A percentile compares a stretch with the other conserved stretches of the same genome.
Evolutionary conservation across 2,113 vertebrate genomes (phyloP).

Genomic region (Alces alces): DNA sequence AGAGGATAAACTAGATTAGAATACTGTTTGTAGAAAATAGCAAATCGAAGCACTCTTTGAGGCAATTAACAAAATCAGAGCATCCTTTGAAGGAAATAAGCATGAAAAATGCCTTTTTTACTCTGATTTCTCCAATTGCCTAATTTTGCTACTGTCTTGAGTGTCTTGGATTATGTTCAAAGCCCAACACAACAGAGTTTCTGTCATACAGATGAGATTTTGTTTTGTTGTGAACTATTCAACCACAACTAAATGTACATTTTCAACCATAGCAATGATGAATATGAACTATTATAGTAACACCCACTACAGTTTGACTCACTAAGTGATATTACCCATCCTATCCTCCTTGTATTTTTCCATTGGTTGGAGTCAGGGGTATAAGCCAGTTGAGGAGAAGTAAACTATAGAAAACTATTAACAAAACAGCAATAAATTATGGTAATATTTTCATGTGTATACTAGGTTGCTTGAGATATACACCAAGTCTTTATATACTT

Average conservation of each 20-base stretch:
- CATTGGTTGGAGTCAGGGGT: fast-evolving
- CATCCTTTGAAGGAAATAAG: slow-evolving; percentile 72
- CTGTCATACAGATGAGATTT: slow-evolving; percentile 34
- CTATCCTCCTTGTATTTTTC: background rate
- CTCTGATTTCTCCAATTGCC: slow-evolving; percentile 59
- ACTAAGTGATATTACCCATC: background rate
- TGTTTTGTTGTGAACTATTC: slow-evolving; percentile 54
- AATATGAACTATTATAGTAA: background rate
- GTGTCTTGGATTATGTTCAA: slow-evolving; percentile 32
- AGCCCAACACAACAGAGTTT: slow-evolving; percentile 29
- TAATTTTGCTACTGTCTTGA: slow-evolving; percentile 33
- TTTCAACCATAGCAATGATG: background rate
- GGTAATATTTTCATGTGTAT: background rate
- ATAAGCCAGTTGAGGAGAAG: background rate
- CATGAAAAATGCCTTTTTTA: slow-evolving; percentile 61
- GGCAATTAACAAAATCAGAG: slow-evolving; percentile 78
- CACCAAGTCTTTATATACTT: background rate
- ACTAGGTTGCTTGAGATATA: background rate
- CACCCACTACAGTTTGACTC: background rate
- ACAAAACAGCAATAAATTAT: background rate
- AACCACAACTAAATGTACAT: background rate
- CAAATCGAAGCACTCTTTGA: slow-evolving; percentile 72
- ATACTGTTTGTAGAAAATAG: slow-evolving; percentile 76
- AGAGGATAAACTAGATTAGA: slow-evolving; percentile 62
- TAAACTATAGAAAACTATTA: background rate